A percentile compares a stretch with the other conserved stretches of the same genome.
Conservation (phyloP, 2,888 invertebrate species). For the Vesta saturnalis region DNA sequence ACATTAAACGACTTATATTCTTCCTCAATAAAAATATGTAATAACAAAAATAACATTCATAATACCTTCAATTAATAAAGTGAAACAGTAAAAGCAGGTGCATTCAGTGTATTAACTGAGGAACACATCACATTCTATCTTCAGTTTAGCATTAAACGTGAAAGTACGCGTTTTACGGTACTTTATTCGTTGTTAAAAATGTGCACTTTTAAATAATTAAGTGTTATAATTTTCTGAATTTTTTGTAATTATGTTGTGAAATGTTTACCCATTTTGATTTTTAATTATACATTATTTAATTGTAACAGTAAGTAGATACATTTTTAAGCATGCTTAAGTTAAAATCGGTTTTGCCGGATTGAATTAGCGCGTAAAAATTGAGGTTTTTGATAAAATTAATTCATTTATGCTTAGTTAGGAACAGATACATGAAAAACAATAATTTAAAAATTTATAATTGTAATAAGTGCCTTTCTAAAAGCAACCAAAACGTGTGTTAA, state of each 20-base stretch:
- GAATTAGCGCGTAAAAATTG: no score
- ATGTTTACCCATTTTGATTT: neutral
- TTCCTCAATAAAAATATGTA: neutral
- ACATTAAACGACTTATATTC: neutral
- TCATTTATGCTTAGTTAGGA: no score
- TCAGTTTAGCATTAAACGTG: conserved; percentile 7
- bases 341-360: no score
- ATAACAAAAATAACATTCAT: neutral
- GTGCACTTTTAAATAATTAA: neutral
- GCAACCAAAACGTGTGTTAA: no score
- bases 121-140: neutral
- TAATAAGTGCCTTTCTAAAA: no score
- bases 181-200: conserved; percentile 1
- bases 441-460: no score
- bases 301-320: neutral
- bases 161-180: conserved; percentile 13
- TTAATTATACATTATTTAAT: neutral
- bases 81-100: conserved; percentile 15
- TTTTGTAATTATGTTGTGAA: neutral
- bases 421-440: no score
- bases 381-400: no score
- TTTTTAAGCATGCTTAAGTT: no score
- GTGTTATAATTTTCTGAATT: neutral
- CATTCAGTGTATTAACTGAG: neutral
- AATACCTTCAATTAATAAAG: conserved; percentile 6